These are phyloP conservation scores for Nomada fabriciana DNA, from an alignment of 2,888 invertebrate species.

Conservation along the genomic window DNA sequence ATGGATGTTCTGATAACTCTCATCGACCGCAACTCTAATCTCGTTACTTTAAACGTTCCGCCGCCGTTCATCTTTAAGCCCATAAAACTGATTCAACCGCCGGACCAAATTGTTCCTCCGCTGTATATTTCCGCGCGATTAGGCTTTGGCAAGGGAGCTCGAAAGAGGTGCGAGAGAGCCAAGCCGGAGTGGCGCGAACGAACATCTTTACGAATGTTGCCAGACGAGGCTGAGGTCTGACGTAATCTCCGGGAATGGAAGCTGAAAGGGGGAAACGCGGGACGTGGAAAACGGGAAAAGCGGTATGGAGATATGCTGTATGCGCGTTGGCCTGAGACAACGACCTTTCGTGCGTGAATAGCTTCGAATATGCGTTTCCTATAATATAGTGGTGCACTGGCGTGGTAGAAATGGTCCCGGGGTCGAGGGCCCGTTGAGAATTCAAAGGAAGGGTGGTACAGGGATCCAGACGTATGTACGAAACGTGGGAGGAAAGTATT, in stretches of 20 bases:
- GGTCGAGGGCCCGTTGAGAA: slow-evolving; percentile 47
- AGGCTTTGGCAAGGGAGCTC: slow-evolving; percentile 40
- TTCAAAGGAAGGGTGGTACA: slow-evolving; percentile 16
- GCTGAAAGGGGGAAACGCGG: slow-evolving; percentile 19
- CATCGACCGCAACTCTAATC: slow-evolving; percentile 38
- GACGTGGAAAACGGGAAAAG: slow-evolving; percentile 33
- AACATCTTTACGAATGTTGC: slow-evolving; percentile 67
- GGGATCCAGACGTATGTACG: slow-evolving; percentile 20
- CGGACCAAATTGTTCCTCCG: slow-evolving; percentile 50
- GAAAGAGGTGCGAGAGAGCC: slow-evolving; percentile 26
- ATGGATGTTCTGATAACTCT: neutral
- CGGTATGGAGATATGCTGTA: slow-evolving; percentile 27
- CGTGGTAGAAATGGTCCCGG: slow-evolving; percentile 38
- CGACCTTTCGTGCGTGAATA: slow-evolving; percentile 60
- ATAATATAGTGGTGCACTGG: slow-evolving; percentile 22
- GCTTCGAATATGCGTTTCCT: slow-evolving; percentile 57
- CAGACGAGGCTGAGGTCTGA: slow-evolving; percentile 63
- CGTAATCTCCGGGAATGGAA: slow-evolving; percentile 68
- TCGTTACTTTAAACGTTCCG: slow-evolving; percentile 34
- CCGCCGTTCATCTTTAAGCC: slow-evolving; percentile 51
- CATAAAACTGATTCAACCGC: slow-evolving; percentile 60
- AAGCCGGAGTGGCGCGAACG: slow-evolving; percentile 19
- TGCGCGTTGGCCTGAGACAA: slow-evolving; percentile 55
- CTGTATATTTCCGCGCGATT: slow-evolving; percentile 63
- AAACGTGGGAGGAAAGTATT: slow-evolving; percentile 35